These are phyloP conservation scores for Amphipyra tragopoginis DNA, from an alignment of 2,888 invertebrate species.

Conservation along the genomic window DNA sequence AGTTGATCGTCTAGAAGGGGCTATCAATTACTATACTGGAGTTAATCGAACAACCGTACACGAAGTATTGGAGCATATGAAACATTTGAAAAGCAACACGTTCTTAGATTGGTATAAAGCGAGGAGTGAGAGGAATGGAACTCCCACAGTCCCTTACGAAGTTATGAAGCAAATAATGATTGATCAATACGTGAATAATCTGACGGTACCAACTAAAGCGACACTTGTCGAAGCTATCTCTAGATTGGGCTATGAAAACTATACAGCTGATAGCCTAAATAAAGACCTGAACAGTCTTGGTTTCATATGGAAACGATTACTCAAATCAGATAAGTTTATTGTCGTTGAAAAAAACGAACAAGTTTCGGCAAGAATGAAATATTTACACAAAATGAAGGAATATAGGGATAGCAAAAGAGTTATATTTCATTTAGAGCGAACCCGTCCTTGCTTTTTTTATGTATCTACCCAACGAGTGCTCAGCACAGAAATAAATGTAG, in stretches of 20 bases:
- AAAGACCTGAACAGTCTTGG: slow-evolving; percentile 39
- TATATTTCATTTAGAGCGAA: slow-evolving; percentile 34
- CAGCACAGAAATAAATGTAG: not conserved
- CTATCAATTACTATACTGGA: slow-evolving; percentile 26
- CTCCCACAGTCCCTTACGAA: not conserved
- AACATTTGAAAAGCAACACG: slow-evolving; percentile 3
- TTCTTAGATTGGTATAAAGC: slow-evolving; percentile 16
- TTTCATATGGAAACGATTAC: slow-evolving; percentile 53
- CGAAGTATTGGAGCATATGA: not conserved
- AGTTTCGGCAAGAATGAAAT: slow-evolving; percentile 46
- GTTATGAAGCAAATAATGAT: slow-evolving; percentile 14
- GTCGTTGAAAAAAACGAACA: slow-evolving; percentile 55
- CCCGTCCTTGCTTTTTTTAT: not conserved
- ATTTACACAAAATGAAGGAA: slow-evolving; percentile 47
- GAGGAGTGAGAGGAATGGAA: not conserved
- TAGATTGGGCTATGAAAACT: not conserved
- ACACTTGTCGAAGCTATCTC: slow-evolving; percentile 7
- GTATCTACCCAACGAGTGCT: fast-evolving
- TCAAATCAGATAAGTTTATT: slow-evolving; percentile 42
- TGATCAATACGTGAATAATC: slow-evolving; percentile 20
- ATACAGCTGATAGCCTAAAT: not conserved
- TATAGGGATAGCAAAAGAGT: slow-evolving; percentile 42
- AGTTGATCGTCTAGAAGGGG: not conserved
- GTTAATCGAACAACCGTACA: not conserved
- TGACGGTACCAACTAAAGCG: slow-evolving; percentile 21